Evolutionary conservation across 2,888 invertebrate species (phyloP).

Genomic region (Adelognathus sp.): DNA sequence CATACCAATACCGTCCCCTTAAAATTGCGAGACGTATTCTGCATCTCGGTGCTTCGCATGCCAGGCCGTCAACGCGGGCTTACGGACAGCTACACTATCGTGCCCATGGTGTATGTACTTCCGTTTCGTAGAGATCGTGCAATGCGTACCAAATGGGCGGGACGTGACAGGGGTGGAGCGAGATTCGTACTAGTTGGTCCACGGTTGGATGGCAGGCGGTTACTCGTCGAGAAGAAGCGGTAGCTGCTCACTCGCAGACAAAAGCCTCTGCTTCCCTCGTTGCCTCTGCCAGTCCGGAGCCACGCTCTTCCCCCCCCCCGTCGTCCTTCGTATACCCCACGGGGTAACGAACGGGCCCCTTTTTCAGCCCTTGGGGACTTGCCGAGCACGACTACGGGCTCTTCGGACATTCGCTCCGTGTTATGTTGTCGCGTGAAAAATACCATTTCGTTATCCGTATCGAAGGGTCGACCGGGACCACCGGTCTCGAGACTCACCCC

Average conservation of each 20-base stretch:
- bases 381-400: constrained; percentile 16
- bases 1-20: too few relatives aligned
- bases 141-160: constrained; percentile 44
- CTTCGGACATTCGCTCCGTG: constrained; percentile 18
- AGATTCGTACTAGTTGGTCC: constrained; percentile 46
- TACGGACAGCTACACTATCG: too few relatives aligned
- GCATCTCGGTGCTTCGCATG: too few relatives aligned
- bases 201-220: constrained; percentile 57
- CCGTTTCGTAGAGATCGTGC: not conserved
- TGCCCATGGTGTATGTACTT: too few relatives aligned
- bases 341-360: constrained; percentile 4
- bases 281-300: constrained; percentile 7
- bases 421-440: constrained; percentile 26
- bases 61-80: too few relatives aligned
- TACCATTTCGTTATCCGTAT: constrained; percentile 45
- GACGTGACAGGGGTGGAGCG: constrained; percentile 52
- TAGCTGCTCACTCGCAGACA: constrained; percentile 27
- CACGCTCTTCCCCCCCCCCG: not conserved
- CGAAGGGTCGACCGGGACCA: constrained; percentile 15
- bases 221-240: constrained; percentile 31
- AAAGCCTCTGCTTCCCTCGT: constrained; percentile 39
- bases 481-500: not conserved
- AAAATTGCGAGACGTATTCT: too few relatives aligned
- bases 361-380: constrained; percentile 47
- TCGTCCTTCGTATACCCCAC: constrained; percentile 36